These are phyloP conservation scores for Philopotamus ludificatus DNA, from an alignment of 1,140 invertebrate genomes.

Conservation along the genomic window DNA sequence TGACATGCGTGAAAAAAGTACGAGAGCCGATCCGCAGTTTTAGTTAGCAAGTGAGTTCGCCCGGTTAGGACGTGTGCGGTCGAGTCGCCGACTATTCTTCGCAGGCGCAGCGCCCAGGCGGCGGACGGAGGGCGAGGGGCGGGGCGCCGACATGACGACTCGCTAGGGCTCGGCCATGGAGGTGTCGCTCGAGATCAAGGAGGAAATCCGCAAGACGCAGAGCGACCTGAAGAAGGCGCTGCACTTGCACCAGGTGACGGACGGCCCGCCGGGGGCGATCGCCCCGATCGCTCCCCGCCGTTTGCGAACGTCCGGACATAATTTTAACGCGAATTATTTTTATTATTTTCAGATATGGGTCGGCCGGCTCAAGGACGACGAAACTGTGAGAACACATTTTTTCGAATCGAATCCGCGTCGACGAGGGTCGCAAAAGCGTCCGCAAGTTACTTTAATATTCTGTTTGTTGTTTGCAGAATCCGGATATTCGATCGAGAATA, in stretches of 20 bases:
- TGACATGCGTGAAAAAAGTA: slow-evolving; percentile 1
- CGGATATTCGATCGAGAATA: slow-evolving; percentile 53
- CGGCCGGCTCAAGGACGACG: slow-evolving; percentile 59
- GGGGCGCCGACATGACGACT: background rate
- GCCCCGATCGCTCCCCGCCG: slow-evolving; percentile 17
- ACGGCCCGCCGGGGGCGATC: slow-evolving; percentile 26
- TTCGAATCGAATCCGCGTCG: background rate
- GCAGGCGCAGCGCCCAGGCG: background rate
- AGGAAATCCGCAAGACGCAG: slow-evolving; percentile 63
- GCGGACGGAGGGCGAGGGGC: background rate
- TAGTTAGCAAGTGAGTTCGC: background rate
- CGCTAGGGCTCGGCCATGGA: slow-evolving; percentile 53
- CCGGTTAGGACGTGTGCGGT: background rate
- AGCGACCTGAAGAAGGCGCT: slow-evolving; percentile 66
- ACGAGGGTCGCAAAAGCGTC: background rate
- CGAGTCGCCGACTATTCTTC: background rate
- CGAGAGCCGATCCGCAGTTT: background rate
- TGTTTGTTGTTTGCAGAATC: slow-evolving; percentile 49
- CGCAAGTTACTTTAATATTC: background rate
- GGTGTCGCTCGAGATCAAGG: slow-evolving; percentile 64
- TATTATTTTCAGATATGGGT: slow-evolving; percentile 58
- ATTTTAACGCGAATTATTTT: too few relatives aligned
- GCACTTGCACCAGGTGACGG: slow-evolving; percentile 65
- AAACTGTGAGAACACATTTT: slow-evolving; percentile 56
- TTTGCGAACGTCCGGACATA: too few relatives aligned